phyloP scores from a whole-genome alignment of 2,888 invertebrate genomes.

The Latrodectus elegans region DNA sequence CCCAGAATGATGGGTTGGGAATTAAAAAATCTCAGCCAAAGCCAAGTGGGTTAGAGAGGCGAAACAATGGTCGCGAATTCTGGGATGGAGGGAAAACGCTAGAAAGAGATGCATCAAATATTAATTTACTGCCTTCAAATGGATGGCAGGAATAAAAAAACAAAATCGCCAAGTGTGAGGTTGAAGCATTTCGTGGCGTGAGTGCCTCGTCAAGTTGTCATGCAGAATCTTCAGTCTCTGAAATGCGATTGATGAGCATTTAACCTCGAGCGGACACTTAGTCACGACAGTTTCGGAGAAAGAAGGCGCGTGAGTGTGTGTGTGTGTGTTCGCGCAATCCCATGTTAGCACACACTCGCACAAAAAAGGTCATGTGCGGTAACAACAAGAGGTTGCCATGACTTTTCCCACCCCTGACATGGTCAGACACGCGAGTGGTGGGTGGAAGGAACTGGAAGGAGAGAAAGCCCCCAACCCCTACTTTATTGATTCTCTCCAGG shows the following conservation, averaged over 20 bases:
- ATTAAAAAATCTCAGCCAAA: not conserved
- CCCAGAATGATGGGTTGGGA: not conserved
- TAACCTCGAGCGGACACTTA: constrained; percentile 27
- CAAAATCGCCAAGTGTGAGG: constrained; percentile 27
- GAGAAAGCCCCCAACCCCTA: not conserved
- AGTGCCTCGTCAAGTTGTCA: not conserved
- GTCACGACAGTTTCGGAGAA: constrained; percentile 25
- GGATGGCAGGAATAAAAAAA: not conserved
- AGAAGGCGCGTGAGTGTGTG: not conserved
- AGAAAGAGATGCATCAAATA: constrained; percentile 55
- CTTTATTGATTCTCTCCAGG: constrained; percentile 65
- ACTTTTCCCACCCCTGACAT: constrained; percentile 61
- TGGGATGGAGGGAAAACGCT: constrained; percentile 21
- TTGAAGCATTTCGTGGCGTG: constrained; percentile 49
- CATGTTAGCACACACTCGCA: constrained; percentile 1
- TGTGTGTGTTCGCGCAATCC: constrained; percentile 7
- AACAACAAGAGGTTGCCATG: constrained; percentile 69
- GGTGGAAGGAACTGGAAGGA: not conserved
- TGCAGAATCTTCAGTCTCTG: not conserved
- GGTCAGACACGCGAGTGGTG: constrained; percentile 36
- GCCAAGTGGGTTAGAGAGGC: not conserved
- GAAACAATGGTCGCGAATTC: not conserved
- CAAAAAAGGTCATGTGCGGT: constrained; percentile 63
- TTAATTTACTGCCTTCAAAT: constrained; percentile 28
- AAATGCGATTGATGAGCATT: constrained; percentile 30